Conservation (phyloP, 2,113 vertebrate species). For the Mesitornis unicolor region DNA sequence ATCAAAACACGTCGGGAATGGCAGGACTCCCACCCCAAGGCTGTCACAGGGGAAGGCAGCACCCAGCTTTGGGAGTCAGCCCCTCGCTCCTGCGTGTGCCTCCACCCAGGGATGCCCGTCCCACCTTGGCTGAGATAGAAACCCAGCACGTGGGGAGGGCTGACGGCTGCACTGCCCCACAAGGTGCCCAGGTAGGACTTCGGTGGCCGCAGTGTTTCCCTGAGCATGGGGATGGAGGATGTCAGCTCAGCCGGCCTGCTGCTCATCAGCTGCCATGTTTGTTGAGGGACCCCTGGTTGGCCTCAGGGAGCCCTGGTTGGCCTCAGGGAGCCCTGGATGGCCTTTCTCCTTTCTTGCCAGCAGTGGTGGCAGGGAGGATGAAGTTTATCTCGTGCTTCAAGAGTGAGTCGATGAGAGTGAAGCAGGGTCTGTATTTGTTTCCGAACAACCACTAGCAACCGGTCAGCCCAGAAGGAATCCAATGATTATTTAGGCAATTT, state of each 20-base stretch:
- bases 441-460: background rate
- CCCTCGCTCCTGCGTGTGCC: fast-evolving
- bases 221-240: fast-evolving
- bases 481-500: background rate
- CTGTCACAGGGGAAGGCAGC: fast-evolving
- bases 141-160: fast-evolving
- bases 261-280: background rate
- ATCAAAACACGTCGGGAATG: background rate
- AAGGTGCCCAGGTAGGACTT: fast-evolving
- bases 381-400: background rate
- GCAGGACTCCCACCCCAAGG: background rate
- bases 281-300: too few relatives aligned
- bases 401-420: background rate
- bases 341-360: too few relatives aligned
- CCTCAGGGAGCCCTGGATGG: too few relatives aligned
- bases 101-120: fast-evolving
- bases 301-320: too few relatives aligned
- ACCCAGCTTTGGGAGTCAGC: fast-evolving
- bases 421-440: background rate
- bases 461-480: background rate
- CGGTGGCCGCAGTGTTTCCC: fast-evolving
- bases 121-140: fast-evolving
- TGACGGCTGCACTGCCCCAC: fast-evolving
- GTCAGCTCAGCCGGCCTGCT: background rate
- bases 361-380: background rate